Base-by-base conservation (phyloP, 2,113 vertebrate species). In the Chloropsis hardwickii region DNA sequence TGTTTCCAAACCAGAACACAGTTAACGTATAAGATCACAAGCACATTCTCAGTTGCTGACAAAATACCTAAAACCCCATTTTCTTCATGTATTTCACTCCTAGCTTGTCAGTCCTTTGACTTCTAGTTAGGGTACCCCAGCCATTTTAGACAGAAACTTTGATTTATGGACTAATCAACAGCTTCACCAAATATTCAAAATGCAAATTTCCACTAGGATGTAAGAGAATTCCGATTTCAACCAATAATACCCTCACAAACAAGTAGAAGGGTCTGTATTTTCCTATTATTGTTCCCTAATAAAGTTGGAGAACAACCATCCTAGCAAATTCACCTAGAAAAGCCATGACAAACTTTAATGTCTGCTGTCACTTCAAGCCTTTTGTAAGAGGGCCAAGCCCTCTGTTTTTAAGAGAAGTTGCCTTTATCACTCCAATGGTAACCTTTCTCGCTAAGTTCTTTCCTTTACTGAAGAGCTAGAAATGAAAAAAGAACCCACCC, bases 191-290 rank as follows among this genome's bases (percentile, higher is more conserved):
- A 90, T 39, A 85, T 21, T 61, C 47, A 86, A 82, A 95, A 88
- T 3, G 2, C 2, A 0, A 22, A 87, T 44, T 45, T 91, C 54
- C 21, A 45, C 24, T 31, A 80, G 19, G 54, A 82, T 0, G 0
- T 62, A 65, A 40, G 15, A 70, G 24, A 48, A 73, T 70, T 62
- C 8, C 2, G 4, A 7, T 60, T 86, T 62, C 71, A 92, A 17
- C 14, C 81, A 57, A 79, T 29, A 22, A 66, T 39, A 42, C 14
- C 12, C 45, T n/a, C 40, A 17, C 18, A 79, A 80, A 39, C 27
- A 86, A 47, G 18, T 50, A 29, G 35, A 85, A 85, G 33, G 21
- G 64, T n/a, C 39, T 53, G 22, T 27, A 60, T 87, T 92, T 86
- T 74, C 3, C 0, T 48, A 28, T 50, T 47, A 45, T 9, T 56